Percentiles rank a stretch among this genome's conserved stretches.
phyloP scores from a whole-genome alignment of 2,888 invertebrate genomes.

The Colletes collaris region DNA sequence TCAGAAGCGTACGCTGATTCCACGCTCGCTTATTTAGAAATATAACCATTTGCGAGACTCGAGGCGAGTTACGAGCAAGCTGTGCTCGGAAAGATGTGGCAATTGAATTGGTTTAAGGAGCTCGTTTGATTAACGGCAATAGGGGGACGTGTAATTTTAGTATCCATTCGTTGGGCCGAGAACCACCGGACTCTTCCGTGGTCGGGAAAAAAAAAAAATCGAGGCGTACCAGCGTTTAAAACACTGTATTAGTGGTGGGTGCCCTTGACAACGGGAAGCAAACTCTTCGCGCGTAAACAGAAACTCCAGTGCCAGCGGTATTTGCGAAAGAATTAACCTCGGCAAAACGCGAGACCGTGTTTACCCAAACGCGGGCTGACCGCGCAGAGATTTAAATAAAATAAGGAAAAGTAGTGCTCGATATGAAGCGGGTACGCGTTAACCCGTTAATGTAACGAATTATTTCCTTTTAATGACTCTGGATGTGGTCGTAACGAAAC shows the following conservation, averaged over 20 bases:
- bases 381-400: conserved; percentile 9
- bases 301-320: conserved; percentile 1
- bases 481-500: too few species aligned
- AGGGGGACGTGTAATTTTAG: not conserved
- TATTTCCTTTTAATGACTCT: too few species aligned
- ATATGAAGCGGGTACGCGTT: not conserved
- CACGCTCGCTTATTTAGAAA: conserved; percentile 35
- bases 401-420: conserved; percentile 5
- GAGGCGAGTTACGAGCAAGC: conserved; percentile 29
- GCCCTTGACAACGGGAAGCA: conserved; percentile 23
- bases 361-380: conserved; percentile 10
- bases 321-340: conserved; percentile 43
- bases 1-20: conserved; percentile 1
- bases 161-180: not conserved
- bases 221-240: not conserved
- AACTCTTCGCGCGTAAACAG: conserved; percentile 41
- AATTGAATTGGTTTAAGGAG: conserved; percentile 21
- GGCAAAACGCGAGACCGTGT: conserved; percentile 5
- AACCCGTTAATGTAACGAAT: too few species aligned
- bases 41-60: conserved; percentile 25
- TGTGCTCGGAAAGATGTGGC: conserved; percentile 5
- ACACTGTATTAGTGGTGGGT: not conserved
- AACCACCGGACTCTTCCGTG: too few species aligned
- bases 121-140: not conserved
- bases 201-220: too few species aligned